A percentile compares a stretch with the other conserved stretches of the same genome.
phyloP scores from a whole-genome alignment of 1,140 invertebrate genomes.

The Hylaeus anthracinus region DNA sequence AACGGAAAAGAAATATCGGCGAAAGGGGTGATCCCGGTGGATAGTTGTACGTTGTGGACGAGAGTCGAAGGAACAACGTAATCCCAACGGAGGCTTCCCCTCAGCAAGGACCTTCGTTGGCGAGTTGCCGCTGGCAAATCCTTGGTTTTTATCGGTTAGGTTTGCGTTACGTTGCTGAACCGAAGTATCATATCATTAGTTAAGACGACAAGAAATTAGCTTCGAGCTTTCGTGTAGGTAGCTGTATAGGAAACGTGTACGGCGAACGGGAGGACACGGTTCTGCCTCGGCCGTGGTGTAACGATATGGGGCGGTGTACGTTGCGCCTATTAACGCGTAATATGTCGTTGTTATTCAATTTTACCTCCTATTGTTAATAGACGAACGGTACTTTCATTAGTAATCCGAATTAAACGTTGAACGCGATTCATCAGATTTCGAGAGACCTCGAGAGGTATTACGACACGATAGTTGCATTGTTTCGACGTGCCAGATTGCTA shows the following conservation, averaged over 20 bases:
- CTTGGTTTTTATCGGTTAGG: constrained; percentile 67
- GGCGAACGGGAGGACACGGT: constrained; percentile 1
- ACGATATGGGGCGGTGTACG: constrained; percentile 47
- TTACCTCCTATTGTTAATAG: neutral
- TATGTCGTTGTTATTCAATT: constrained; percentile 13
- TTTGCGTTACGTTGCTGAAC: constrained; percentile 76
- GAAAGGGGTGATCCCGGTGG: neutral
- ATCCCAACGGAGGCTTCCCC: constrained; percentile 60
- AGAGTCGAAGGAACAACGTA: neutral
- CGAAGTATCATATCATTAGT: constrained; percentile 79
- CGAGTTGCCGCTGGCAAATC: constrained; percentile 55
- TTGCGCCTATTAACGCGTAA: constrained; percentile 4
- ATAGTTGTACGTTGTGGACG: neutral
- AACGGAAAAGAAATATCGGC: neutral
- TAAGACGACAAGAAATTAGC: constrained; percentile 68
- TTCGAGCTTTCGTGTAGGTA: constrained; percentile 71
- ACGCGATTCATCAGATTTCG: neutral
- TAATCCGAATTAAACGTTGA: neutral
- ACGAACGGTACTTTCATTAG: constrained; percentile 3
- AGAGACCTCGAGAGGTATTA: neutral
- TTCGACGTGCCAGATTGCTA: neutral
- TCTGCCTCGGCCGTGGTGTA: neutral
- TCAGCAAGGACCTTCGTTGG: constrained; percentile 72
- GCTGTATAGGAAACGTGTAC: constrained; percentile 45
- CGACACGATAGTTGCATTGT: neutral